These are phyloP conservation scores for Gephyroberyx darwinii DNA, from an alignment of 2,797 vertebrate species.

Conservation along the genomic window DNA sequence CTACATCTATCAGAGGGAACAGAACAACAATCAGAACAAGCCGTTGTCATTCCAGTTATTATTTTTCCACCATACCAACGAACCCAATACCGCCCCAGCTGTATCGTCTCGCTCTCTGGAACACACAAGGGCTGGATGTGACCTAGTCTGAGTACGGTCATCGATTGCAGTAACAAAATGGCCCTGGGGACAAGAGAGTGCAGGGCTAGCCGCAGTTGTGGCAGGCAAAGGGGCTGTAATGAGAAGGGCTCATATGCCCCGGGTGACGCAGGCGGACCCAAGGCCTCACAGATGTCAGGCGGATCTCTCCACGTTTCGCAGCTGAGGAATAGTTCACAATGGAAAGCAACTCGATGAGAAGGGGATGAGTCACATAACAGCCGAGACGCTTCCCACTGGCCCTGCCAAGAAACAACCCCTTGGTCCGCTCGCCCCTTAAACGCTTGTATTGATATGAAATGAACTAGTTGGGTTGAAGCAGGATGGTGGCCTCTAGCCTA, in stretches of 20 bases:
- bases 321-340: slow-evolving; percentile 39
- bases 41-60: slow-evolving; percentile 16
- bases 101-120: slow-evolving; percentile 12
- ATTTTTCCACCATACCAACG: slow-evolving; percentile 5
- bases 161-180: slow-evolving; percentile 10
- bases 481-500: slow-evolving; percentile 27
- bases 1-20: not conserved
- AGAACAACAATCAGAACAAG: not conserved
- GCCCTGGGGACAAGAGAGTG: slow-evolving; percentile 18
- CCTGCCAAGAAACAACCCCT: slow-evolving; percentile 13
- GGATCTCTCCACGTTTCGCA: slow-evolving; percentile 8
- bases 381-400: slow-evolving; percentile 30
- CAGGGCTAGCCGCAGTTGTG: not conserved
- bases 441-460: slow-evolving; percentile 32
- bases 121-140: slow-evolving; percentile 21
- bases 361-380: slow-evolving; percentile 32
- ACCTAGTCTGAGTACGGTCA: slow-evolving; percentile 14
- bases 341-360: slow-evolving; percentile 4
- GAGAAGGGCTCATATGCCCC: slow-evolving; percentile 21
- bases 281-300: slow-evolving; percentile 22
- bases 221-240: slow-evolving; percentile 27
- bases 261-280: slow-evolving; percentile 26
- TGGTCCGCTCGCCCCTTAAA: slow-evolving; percentile 25
- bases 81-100: not conserved
- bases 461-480: slow-evolving; percentile 34